Base-by-base conservation (phyloP, 2,888 invertebrate species). In the Tinea semifulvella region DNA sequence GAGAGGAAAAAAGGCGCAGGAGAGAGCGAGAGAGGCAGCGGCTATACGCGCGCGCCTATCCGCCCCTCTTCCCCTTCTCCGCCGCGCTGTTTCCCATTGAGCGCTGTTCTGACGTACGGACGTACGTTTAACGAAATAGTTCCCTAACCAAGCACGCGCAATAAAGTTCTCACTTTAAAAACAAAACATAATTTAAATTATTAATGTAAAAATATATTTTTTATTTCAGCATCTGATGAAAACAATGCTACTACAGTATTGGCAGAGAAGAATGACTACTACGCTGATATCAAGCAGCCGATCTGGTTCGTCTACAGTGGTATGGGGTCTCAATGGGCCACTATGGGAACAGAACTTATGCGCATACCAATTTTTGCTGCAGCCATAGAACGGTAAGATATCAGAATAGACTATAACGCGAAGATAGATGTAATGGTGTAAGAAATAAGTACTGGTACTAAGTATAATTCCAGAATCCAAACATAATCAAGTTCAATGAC, bases 301-400 rank as follows among this genome's bases (percentile, higher is more conserved):
- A 58, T 86, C 4, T 86, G 84, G 82, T 85, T 72, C 56, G 68
- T 86, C 38, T 85, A 83, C 63, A 82, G 85, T 43, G 85, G 86
- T 26, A 85, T 87, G 85, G 85, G 85, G 4, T 73, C 79, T 2
- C 85, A 86, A 57, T 86, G 85, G 84, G 59, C 70, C 43, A 82
- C 80, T 38, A 85, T 85, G 84, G 84, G 81, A 2, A 60, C 68
- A 44, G 68, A 74, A 18, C 63, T 87, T 53, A 76, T 86, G 75
- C 54, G 60, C 42, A 56, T 86, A 25, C 77, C 80, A 16, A 55
- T 69, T 6, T 86, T 86, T 62, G 65, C 68, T 10, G 49, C 50
- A 17, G 47, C 54, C 6, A 75, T 85, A 43, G 52, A 64, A 40
- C 38, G 39, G 45, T 45, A 25, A 39, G 14, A 13, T 45, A 22